A percentile compares a stretch with the other conserved stretches of the same genome.
Conservation (phyloP, 2,888 invertebrate genomes). For the Machimus atricapillus region DNA sequence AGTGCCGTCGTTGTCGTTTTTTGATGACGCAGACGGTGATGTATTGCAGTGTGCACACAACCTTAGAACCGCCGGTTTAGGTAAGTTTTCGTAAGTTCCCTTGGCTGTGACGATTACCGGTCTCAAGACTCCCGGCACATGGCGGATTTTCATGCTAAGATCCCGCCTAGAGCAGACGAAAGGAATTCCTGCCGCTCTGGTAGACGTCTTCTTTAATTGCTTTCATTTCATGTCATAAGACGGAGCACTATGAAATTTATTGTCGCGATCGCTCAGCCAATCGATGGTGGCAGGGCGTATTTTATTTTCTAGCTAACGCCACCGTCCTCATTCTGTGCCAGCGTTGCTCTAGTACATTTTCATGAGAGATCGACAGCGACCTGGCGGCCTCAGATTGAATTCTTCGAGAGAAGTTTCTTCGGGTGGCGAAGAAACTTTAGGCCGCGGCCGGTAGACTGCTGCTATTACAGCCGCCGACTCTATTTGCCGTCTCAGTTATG, state of each 20-base stretch:
- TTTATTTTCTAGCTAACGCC: neutral
- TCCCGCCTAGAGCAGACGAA: neutral
- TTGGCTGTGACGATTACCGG: neutral
- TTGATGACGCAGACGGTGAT: neutral
- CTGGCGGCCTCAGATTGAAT: neutral
- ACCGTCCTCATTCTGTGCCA: neutral
- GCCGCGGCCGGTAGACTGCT: neutral
- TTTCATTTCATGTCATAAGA: neutral
- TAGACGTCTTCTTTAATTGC: neutral
- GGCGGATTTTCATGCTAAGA: neutral
- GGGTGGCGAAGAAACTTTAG: neutral
- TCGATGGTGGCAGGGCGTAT: neutral
- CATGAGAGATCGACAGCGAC: neutral
- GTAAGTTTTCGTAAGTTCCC: neutral
- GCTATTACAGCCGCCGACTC: neutral
- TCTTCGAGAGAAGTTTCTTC: neutral
- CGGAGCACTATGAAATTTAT: neutral
- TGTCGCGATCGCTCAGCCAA: neutral
- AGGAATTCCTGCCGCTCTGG: neutral
- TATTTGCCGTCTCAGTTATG: conserved; percentile 24
- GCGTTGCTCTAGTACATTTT: neutral
- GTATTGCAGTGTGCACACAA: neutral
- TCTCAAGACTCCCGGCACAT: neutral
- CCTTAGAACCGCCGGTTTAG: neutral
- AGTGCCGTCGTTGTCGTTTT: neutral